Conservation (phyloP, 2,888 invertebrate genomes). For the Lucinisca nassula region DNA sequence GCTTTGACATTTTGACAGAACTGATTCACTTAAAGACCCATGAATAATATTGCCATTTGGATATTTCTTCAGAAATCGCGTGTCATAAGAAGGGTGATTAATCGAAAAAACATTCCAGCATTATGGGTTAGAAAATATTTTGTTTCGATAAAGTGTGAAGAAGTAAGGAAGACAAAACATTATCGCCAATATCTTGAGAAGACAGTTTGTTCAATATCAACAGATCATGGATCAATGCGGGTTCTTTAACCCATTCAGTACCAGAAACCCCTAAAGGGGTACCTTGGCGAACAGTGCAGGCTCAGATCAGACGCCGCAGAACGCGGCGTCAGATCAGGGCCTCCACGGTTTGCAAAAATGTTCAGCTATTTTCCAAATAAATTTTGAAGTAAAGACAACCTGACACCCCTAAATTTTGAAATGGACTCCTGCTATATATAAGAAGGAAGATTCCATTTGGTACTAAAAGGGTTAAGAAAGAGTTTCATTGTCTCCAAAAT, state of each 20-base stretch:
- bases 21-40: neutral
- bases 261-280: too few species aligned
- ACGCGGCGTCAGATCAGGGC: too few species aligned
- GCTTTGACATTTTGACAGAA: neutral
- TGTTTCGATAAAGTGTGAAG: neutral
- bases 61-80: neutral
- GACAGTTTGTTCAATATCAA: neutral
- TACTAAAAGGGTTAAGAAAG: too few species aligned
- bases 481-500: neutral
- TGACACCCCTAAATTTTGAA: too few species aligned
- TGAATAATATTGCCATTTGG: neutral
- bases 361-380: too few species aligned
- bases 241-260: too few species aligned
- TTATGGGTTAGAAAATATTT: neutral
- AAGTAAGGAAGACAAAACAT: neutral
- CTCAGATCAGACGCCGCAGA: too few species aligned
- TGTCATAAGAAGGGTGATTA: neutral
- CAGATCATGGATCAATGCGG: neutral
- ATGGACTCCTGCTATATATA: too few species aligned
- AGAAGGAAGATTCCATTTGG: too few species aligned
- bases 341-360: too few species aligned
- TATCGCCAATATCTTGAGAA: neutral
- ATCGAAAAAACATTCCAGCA: neutral
- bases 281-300: too few species aligned
- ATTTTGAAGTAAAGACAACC: too few species aligned